A percentile compares a stretch with the other conserved stretches of the same genome.
phyloP scores from a whole-genome alignment of 2,888 invertebrate species.

The Synergus itoensis region DNA sequence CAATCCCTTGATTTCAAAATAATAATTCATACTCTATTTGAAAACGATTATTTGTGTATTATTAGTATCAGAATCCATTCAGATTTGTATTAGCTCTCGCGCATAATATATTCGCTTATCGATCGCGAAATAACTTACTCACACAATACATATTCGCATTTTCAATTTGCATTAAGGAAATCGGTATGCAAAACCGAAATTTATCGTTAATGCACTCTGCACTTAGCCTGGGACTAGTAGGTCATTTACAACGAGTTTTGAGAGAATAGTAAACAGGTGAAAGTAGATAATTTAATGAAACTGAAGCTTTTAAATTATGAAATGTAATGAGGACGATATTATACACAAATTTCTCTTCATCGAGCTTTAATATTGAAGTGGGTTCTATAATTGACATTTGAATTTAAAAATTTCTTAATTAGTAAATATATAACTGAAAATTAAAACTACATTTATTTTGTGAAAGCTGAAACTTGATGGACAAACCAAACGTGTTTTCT shows the following conservation, averaged over 20 bases:
- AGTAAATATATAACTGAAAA: neutral
- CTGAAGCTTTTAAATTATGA: constrained; percentile 15
- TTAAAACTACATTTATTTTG: neutral
- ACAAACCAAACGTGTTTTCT: neutral
- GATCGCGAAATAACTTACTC: constrained; percentile 11
- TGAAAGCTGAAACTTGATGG: too few species aligned
- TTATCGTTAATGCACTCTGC: constrained; percentile 38
- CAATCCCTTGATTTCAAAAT: neutral
- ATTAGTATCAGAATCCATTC: constrained; percentile 15
- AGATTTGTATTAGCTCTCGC: neutral
- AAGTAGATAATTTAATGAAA: constrained; percentile 32
- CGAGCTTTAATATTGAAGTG: neutral
- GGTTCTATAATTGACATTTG: neutral
- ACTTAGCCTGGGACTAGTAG: constrained; percentile 18
- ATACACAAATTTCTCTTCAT: neutral
- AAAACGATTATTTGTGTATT: neutral
- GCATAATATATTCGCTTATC: constrained; percentile 12
- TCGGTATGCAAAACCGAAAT: constrained; percentile 26
- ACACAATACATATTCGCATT: constrained; percentile 18
- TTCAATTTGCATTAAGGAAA: constrained; percentile 37
- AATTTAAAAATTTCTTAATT: neutral
- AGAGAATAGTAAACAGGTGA: constrained; percentile 27
- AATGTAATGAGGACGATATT: neutral
- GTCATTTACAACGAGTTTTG: constrained; percentile 30
- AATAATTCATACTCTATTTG: neutral